phyloP scores from a whole-genome alignment of 2,113 vertebrate species.

The Onychorhynchus coronatus region DNA sequence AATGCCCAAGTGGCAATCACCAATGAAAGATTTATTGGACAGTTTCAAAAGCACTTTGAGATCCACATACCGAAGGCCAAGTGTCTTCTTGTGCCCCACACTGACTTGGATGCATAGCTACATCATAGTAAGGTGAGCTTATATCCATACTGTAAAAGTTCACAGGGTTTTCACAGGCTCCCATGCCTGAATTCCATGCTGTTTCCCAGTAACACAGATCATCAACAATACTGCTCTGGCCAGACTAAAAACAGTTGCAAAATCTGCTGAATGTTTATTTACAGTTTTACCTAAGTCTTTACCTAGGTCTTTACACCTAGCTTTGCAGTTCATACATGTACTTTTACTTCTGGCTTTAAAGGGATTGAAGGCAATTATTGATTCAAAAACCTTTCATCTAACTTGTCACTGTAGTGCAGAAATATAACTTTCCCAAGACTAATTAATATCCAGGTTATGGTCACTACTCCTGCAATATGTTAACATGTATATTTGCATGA shows the following conservation, averaged over 20 bases:
- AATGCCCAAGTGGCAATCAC: not conserved
- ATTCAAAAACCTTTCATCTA: not conserved
- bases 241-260: not conserved
- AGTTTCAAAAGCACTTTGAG: not conserved
- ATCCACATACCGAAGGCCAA: not conserved
- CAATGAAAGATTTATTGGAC: not conserved
- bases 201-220: not conserved
- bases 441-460: not conserved
- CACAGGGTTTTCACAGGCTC: not conserved
- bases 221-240: not conserved
- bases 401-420: not conserved
- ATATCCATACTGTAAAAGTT: not conserved
- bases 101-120: accelerated
- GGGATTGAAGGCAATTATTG: not conserved
- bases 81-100: not conserved
- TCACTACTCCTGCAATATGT: not conserved
- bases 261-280: not conserved
- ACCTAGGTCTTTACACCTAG: too few species aligned
- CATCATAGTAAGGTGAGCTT: not conserved
- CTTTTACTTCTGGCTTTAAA: not conserved
- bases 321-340: not conserved
- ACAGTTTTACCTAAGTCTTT: too few species aligned
- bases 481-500: not conserved
- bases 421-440: not conserved
- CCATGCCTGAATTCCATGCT: not conserved